Base-by-base conservation (phyloP, 2,113 vertebrate species). In the Rhabdomys dilectus region DNA sequence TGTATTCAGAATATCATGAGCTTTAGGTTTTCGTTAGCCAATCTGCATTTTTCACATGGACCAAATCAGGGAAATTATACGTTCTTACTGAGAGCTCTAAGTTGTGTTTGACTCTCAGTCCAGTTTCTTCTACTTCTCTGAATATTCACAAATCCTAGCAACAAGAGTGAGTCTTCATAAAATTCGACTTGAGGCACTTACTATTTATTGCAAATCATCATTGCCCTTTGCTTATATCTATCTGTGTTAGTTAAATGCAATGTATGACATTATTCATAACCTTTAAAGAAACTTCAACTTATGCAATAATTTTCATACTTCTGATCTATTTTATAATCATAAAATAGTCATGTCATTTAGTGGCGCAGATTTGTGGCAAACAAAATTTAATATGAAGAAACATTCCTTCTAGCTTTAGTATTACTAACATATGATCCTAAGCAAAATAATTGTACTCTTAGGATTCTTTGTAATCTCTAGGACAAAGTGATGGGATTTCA, bases 401-500 rank as follows among this genome's bases (percentile, higher is more conserved):
- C 72, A 85, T 1, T 81, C 15, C 0, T 80, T 16, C 8, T 53
- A 19, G 1, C 15, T 92, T 94, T n/a, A 75, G 7, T 2, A 58
- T 88, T 88, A 73, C 42, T 94, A 84, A 29, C 9, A 88, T 7
- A 15, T 51, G 22, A 89, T 17, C 31, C 53, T 84, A 7, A 51
- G 4, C 2, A 91, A 70, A 92, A 53, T 34, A 64, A 3, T 88
- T 75, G 1, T 7, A 21, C 10, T 89, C 77, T 95, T 31, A 91
- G 56, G 11, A 4, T 60, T 70, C 64, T 17, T 95, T 51, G 4
- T 60, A 56, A 84, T n/a, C 31, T 39, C 75, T 84, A 66, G 3
- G 53, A n/a, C 29, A 95, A 95, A 91, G 93, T 42, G 11, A 70
- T 68, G 75, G 7, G 5, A 48, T 81, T 91, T 72, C 91, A 75